Evolutionary conservation across 2,113 vertebrate species (phyloP).

Genomic region (Microcebus lehilahytsara): DNA sequence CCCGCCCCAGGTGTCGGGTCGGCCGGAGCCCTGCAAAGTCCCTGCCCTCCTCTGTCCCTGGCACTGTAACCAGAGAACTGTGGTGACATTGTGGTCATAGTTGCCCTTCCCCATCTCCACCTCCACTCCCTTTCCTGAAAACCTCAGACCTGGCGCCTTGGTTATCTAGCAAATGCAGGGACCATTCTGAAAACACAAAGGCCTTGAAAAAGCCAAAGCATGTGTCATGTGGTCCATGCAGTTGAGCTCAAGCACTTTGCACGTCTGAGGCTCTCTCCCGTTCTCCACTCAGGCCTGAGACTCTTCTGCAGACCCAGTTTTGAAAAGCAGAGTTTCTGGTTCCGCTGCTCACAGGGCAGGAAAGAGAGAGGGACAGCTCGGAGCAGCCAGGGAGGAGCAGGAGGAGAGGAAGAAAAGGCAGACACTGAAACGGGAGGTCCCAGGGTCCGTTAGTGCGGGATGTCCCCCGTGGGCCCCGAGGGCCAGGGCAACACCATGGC

Average conservation of each 20-base stretch:
- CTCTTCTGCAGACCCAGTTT: not conserved
- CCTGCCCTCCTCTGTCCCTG: not conserved
- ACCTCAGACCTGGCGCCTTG: not conserved
- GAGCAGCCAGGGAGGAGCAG: not conserved
- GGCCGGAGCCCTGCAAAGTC: not conserved
- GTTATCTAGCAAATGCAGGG: no score
- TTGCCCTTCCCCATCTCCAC: not conserved
- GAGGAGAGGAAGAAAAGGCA: not conserved
- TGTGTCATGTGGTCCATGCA: rapidly evolving
- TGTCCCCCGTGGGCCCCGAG: not conserved
- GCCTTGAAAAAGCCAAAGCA: not conserved
- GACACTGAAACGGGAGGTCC: not conserved
- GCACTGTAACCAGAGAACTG: not conserved
- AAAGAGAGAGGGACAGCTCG: not conserved
- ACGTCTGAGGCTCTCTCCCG: not conserved
- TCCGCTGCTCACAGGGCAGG: not conserved
- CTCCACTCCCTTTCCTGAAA: not conserved
- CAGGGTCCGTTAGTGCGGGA: not conserved
- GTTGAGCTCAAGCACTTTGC: not conserved
- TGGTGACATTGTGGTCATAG: not conserved
- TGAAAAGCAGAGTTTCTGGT: not conserved
- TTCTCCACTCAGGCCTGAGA: rapidly evolving
- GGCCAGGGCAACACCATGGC: not conserved
- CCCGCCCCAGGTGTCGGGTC: no score
- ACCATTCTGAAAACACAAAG: not conserved